A percentile compares a stretch with the other conserved stretches of the same genome.
Conservation (phyloP, 2,888 invertebrate genomes). For the Archaeoteleia sp. region DNA sequence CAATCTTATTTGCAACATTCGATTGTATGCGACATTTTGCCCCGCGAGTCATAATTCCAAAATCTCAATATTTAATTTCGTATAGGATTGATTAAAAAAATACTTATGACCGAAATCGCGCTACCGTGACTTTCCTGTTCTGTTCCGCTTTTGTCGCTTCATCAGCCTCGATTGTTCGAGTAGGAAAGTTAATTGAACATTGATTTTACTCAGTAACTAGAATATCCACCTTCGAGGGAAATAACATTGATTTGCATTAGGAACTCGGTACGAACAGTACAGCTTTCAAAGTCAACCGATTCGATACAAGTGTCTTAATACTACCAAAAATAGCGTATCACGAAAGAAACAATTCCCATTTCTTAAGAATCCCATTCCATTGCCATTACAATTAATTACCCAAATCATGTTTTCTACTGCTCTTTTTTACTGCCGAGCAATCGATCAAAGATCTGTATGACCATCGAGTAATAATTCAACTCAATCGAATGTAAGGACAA, state of each 20-base stretch:
- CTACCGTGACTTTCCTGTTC: neutral
- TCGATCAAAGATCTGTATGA: no score
- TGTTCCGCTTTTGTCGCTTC: slow-evolving; percentile 59
- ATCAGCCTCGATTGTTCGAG: slow-evolving; percentile 67
- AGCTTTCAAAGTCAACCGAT: neutral
- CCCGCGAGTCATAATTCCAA: no score
- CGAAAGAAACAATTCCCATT: neutral
- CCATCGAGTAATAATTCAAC: no score
- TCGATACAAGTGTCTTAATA: neutral
- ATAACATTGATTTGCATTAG: slow-evolving; percentile 63
- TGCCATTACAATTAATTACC: no score
- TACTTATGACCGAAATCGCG: neutral
- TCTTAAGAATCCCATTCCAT: no score
- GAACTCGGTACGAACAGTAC: slow-evolving; percentile 8
- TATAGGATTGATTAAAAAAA: neutral
- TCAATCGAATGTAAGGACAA: no score
- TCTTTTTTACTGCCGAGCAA: no score
- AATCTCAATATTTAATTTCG: neutral
- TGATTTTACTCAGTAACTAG: slow-evolving; percentile 64
- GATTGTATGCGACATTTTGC: no score
- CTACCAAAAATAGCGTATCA: neutral
- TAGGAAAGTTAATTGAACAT: slow-evolving; percentile 69
- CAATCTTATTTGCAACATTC: no score
- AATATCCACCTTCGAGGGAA: slow-evolving; percentile 51
- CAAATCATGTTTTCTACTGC: no score